Conservation (phyloP, 37 sponge, comb jelly and placozoan genomes). For the Tethya wilhelma region DNA sequence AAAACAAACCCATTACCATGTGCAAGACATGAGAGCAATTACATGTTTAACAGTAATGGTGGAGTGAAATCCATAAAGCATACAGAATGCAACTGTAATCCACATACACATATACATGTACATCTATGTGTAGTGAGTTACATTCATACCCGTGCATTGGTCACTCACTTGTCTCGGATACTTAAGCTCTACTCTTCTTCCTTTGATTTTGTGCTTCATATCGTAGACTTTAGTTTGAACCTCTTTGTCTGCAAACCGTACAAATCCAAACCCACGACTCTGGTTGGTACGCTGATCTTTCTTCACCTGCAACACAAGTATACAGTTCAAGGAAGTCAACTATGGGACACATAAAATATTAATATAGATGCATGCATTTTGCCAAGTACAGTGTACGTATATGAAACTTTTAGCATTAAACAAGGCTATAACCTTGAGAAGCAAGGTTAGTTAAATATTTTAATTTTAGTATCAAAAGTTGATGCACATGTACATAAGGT, state of each 20-base stretch:
- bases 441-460: neutral
- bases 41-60: neutral
- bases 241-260: conserved; percentile 58
- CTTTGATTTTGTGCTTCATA: conserved; percentile 69
- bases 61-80: too few relatives aligned
- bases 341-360: neutral
- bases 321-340: neutral
- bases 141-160: too few relatives aligned
- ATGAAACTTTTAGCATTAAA: too few relatives aligned
- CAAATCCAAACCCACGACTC: conserved; percentile 88
- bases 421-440: neutral
- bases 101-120: too few relatives aligned
- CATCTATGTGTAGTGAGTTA: too few relatives aligned
- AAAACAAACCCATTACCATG: neutral
- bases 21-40: neutral
- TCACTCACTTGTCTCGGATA: conserved; percentile 57
- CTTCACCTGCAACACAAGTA: conserved; percentile 67
- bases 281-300: conserved; percentile 50
- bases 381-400: too few relatives aligned
- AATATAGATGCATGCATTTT: neutral
- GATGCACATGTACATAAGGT: too few relatives aligned
- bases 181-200: conserved; percentile 71
- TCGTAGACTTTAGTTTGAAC: conserved; percentile 51
- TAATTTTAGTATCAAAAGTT: neutral
- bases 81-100: too few relatives aligned